Evolutionary conservation across 2,888 invertebrate genomes (phyloP), one percentile per base, ranked within the genome.

Genomic region (Oligia fasciuncula): DNA sequence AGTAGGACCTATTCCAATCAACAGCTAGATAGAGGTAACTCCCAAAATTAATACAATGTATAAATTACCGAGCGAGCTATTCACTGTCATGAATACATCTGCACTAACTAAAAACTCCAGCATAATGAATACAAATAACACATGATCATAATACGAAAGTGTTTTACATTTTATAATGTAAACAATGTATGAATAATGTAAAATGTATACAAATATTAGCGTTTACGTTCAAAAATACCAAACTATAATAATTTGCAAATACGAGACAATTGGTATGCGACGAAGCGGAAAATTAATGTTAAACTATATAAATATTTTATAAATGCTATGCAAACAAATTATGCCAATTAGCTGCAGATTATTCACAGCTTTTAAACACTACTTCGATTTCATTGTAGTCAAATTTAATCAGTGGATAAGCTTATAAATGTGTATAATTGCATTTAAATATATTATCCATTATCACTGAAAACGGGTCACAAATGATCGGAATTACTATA

Each of bases 221-320:
- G 70, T 57, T 23, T 60, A 43, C 35, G 23, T 46, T 62, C 29
- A 78, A 86, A 86, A 76, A 74, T 68, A 72, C 11, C 62, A 54
- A 73, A 72, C 65, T 72, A 14, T 69, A 79, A 84, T 76, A 43
- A 77, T 76, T 73, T 73, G 60, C 51, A 86, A 86, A 86, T 74
- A 83, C 14, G 76, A 79, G n/a, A 71, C 67, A 68, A 74, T 80
- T 3, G 65, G 19, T 49, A 67, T 77, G 51, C 65, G 29, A 19
- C 49, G 76, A 83, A 70, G 70, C 76, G 73, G 51, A 65, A 86
- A 85, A 83, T 86, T 73, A 35, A 86, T 83, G 73, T 83, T 73
- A 62, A 77, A 63, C 62, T 69, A 75, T 13, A 73, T 65, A 77
- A 77, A 83, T 76, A 76, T 79, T 86, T 73, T 40, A 76, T 79